Evolutionary conservation across 2,113 vertebrate species (phyloP).

Genomic region (Tylochromis polylepis): DNA sequence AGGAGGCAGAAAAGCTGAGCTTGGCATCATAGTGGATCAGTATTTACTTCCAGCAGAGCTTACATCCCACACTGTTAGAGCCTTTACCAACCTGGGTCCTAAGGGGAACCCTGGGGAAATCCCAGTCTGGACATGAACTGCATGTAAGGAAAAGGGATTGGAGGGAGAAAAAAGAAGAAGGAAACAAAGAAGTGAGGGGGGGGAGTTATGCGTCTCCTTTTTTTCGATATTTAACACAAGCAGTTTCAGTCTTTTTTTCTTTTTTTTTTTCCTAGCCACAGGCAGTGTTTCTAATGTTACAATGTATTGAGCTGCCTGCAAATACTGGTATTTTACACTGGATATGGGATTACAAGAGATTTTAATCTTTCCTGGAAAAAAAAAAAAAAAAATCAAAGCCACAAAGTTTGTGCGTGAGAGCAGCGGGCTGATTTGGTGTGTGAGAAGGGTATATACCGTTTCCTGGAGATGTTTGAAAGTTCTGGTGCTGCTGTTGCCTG

Average conservation of each 20-base stretch:
- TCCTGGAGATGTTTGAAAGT: not conserved
- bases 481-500: conserved; percentile 51
- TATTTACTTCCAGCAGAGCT: conserved; percentile 21
- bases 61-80: not conserved
- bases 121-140: conserved; percentile 8
- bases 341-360: not conserved
- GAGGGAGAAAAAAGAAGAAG: not conserved
- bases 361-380: not conserved
- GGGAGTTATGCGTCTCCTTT: not conserved
- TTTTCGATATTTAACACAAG: not conserved
- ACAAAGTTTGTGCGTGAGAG: not conserved
- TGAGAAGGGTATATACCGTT: not conserved
- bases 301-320: not conserved
- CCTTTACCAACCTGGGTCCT: not conserved
- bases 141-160: not conserved
- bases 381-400: not conserved
- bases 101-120: conserved; percentile 24
- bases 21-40: conserved; percentile 1
- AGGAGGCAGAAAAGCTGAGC: not conserved
- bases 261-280: not conserved
- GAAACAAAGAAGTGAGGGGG: not conserved
- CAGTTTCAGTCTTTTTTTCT: not conserved
- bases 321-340: not conserved
- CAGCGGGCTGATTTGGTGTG: not conserved
- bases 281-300: not conserved